Percentiles rank a stretch among this genome's conserved stretches.
These are phyloP conservation scores for Lepidochitona cinerea DNA, from an alignment of 2,888 invertebrate genomes.

Conservation along the genomic window DNA sequence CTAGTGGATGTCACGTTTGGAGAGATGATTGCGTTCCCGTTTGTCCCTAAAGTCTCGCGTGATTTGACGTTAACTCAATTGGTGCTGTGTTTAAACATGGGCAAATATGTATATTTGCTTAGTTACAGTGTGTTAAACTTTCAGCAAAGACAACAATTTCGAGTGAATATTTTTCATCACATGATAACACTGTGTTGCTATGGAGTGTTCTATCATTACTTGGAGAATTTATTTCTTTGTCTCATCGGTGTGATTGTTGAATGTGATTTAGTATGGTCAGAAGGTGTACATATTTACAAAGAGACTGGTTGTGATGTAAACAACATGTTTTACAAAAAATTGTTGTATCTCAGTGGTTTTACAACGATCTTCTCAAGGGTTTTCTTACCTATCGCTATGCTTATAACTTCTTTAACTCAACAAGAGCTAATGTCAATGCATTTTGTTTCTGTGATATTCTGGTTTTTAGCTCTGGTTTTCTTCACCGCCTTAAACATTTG, in stretches of 20 bases:
- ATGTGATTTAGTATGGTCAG: conserved; percentile 35
- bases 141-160: conserved; percentile 22
- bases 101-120: conserved; percentile 38
- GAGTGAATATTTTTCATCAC: conserved; percentile 42
- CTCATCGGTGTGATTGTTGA: conserved; percentile 43
- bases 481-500: conserved; percentile 50
- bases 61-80: conserved; percentile 24
- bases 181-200: conserved; percentile 40
- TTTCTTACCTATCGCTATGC: conserved; percentile 40
- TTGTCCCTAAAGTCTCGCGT: conserved; percentile 21
- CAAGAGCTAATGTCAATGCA: conserved; percentile 46
- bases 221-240: conserved; percentile 40
- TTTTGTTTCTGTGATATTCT: conserved; percentile 39
- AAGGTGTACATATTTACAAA: conserved; percentile 35
- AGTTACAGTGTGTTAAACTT: conserved; percentile 28
- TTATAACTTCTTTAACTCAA: conserved; percentile 40
- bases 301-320: conserved; percentile 24
- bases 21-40: conserved; percentile 36
- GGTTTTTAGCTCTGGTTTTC: conserved; percentile 47
- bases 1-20: conserved; percentile 33
- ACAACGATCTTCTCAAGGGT: conserved; percentile 38
- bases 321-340: conserved; percentile 29
- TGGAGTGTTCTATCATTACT: conserved; percentile 34
- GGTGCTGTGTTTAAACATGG: conserved; percentile 40
- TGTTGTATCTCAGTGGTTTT: conserved; percentile 33